Evolutionary conservation across 2,888 invertebrate genomes (phyloP).

Genomic region (Xanthorhoe designata): DNA sequence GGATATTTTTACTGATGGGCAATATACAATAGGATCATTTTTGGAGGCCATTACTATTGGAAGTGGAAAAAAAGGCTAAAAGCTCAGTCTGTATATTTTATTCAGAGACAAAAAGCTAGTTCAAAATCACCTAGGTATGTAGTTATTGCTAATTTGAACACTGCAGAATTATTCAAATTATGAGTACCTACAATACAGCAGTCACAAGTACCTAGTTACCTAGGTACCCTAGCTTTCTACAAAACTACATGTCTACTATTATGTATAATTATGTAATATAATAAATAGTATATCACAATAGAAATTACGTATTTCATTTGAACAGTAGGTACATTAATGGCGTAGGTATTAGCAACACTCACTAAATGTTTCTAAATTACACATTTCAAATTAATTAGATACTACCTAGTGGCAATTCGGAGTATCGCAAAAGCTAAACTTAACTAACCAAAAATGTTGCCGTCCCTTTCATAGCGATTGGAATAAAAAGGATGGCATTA

Average conservation of each 20-base stretch:
- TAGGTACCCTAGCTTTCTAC: slow-evolving; percentile 2
- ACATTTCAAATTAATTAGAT: too few species aligned
- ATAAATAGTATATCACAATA: slow-evolving; percentile 49
- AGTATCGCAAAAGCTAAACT: too few species aligned
- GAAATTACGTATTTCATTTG: slow-evolving; percentile 57
- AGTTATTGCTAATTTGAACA: slow-evolving; percentile 41
- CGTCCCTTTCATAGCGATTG: too few species aligned
- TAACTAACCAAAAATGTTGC: too few species aligned
- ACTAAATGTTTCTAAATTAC: neutral
- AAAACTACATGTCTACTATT: neutral
- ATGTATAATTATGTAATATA: slow-evolving; percentile 6
- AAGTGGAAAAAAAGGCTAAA: neutral
- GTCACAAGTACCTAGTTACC: neutral
- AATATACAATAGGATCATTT: too few species aligned
- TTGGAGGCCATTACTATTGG: too few species aligned
- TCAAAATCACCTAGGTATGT: neutral
- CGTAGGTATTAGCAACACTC: neutral
- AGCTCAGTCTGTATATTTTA: slow-evolving; percentile 18
- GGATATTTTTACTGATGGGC: too few species aligned
- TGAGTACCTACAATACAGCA: neutral
- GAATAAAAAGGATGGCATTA: too few species aligned
- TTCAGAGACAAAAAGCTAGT: slow-evolving; percentile 11
- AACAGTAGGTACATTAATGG: slow-evolving; percentile 35
- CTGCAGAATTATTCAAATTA: neutral
- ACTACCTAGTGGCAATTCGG: too few species aligned